Base-by-base conservation (phyloP, 1,140 invertebrate genomes). In the Papilio xuthus region DNA sequence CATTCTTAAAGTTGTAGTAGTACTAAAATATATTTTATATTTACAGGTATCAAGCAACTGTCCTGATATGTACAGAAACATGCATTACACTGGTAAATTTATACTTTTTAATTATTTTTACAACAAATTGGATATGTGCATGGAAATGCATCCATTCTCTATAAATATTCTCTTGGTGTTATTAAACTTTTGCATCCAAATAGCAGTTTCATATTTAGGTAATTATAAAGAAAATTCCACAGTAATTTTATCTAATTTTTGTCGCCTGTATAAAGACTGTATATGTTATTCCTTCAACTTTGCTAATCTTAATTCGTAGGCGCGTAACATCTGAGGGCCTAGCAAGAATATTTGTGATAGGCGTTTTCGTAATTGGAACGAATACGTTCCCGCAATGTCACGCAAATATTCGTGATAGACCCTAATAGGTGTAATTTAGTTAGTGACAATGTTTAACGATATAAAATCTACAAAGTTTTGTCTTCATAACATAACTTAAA, bases 1-100 rank as follows among this genome's bases (percentile, higher is more conserved):
- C 15, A 18, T 12, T 12, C 15, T 13, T 18, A 18, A 1, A 18
- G 2, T 15, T 13, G 44, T 13, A 18, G 13, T 47, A 47, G 18
- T n/a, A 60, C n/a, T 70, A 2, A n/a, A 78, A 2, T 70, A 53
- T 42, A 26, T 56, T 44, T 53, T 77, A 28, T 82, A 82, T 75
- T 89, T 85, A 8, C 88, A 94, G 92, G 87, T 89, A 15, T 89
- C 90, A 9, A 92, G 86, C 85, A 93, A 94, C 76, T 94, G 92
- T 78, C 92, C 92, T 0, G 91, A 94, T 50, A 94, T 94, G 92
- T 94, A 94, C 78, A 85, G 91, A n/a, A 94, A 94, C 76, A 94
- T 94, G 92, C 92, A 94, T 80, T 94, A 93, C 70, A 94, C 92
- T 86, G 92, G 92, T 94, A 69, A 71, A 70, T 26, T 53, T 18